Evolutionary conservation across 2,113 vertebrate genomes (phyloP).

Genomic region (Xenus cinereus): DNA sequence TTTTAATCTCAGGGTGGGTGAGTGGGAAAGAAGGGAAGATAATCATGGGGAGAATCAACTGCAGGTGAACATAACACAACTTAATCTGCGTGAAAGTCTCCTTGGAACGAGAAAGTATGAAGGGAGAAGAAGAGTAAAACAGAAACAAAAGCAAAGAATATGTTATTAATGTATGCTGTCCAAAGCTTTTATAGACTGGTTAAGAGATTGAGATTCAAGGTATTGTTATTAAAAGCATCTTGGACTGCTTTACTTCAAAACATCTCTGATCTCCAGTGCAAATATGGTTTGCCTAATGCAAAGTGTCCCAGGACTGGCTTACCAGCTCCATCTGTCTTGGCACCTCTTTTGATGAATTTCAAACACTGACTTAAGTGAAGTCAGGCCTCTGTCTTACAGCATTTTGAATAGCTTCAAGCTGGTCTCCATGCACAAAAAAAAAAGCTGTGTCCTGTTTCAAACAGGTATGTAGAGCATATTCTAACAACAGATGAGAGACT

Average conservation of each 20-base stretch:
- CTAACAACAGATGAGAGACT: background rate
- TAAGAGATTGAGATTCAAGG: background rate
- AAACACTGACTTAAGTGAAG: background rate
- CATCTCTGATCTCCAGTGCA: accelerated
- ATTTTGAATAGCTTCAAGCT: background rate
- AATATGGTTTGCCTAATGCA: background rate
- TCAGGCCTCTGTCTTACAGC: background rate
- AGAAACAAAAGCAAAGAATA: background rate
- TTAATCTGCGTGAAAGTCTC: background rate
- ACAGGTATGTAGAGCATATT: background rate
- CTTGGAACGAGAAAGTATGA: background rate
- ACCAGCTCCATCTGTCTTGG: background rate
- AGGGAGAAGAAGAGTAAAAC: background rate
- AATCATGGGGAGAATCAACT: background rate
- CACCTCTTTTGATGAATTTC: background rate
- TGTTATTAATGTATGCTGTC: background rate
- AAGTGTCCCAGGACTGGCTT: background rate
- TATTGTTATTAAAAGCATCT: background rate
- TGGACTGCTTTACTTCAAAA: background rate
- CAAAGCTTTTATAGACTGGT: background rate
- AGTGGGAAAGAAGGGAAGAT: no score
- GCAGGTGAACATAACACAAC: background rate
- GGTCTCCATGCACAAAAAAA: background rate
- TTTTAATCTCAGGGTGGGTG: background rate
- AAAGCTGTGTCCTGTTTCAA: background rate